Percentiles rank a stretch among this genome's conserved stretches.
phyloP scores from a whole-genome alignment of 2,113 vertebrate species.

The Hemichromis elongatus region DNA sequence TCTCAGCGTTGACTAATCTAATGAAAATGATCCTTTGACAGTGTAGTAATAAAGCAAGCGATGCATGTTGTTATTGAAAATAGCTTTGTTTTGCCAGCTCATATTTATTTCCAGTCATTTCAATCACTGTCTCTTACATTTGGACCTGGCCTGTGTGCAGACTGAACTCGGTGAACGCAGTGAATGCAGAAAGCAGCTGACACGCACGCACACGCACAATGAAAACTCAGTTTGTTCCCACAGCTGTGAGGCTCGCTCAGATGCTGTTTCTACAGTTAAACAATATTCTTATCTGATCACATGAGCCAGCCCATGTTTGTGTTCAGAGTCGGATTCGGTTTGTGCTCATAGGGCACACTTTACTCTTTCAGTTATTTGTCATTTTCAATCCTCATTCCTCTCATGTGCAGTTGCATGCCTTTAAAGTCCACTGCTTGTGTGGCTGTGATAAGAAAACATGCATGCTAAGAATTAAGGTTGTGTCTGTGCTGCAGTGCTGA shows the following conservation, averaged over 20 bases:
- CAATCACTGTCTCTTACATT: background rate
- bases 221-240: background rate
- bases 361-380: background rate
- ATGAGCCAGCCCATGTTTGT: background rate
- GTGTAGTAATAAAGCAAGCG: background rate
- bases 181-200: conserved; percentile 15
- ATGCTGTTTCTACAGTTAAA: background rate
- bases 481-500: conserved; percentile 12
- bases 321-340: background rate
- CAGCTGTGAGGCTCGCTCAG: background rate
- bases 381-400: background rate
- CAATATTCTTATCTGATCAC: conserved; percentile 21
- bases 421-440: background rate
- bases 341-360: background rate
- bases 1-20: background rate
- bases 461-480: background rate
- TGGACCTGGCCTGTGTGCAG: background rate
- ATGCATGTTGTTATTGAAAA: background rate
- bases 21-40: background rate
- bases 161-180: conserved; percentile 25
- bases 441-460: background rate
- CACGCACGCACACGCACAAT: background rate
- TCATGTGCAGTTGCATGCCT: background rate
- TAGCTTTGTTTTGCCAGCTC: background rate
- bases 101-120: background rate